These are phyloP conservation scores for Trissolcus brochymenae DNA, from an alignment of 2,888 invertebrate genomes.

Conservation along the genomic window DNA sequence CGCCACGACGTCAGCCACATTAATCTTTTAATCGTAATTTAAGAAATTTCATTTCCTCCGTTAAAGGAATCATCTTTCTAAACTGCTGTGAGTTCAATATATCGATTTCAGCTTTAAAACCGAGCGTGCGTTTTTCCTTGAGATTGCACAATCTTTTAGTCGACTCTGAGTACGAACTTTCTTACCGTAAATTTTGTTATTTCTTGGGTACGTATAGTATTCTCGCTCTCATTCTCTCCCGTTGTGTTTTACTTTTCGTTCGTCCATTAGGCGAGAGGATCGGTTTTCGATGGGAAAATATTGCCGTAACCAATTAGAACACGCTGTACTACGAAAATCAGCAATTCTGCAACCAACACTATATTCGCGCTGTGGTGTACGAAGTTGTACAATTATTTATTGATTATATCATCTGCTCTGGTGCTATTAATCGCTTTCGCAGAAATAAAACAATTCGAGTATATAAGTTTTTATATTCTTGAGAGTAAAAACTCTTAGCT, in stretches of 20 bases:
- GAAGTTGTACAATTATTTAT: constrained; percentile 25
- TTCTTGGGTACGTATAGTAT: constrained; percentile 41
- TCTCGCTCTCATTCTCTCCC: constrained; percentile 28
- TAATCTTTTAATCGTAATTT: constrained; percentile 53
- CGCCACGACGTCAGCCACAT: constrained; percentile 28
- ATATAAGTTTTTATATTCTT: not conserved
- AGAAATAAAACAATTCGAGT: not conserved
- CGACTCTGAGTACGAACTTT: constrained; percentile 56
- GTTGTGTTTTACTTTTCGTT: constrained; percentile 31
- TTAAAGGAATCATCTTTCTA: constrained; percentile 37
- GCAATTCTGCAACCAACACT: constrained; percentile 35
- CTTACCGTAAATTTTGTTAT: constrained; percentile 57
- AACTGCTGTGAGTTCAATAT: constrained; percentile 44
- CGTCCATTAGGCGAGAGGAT: constrained; percentile 57
- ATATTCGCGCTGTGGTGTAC: constrained; percentile 19
- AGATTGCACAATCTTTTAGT: constrained; percentile 60
- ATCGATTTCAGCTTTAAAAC: constrained; percentile 55
- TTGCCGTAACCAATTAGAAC: constrained; percentile 61
- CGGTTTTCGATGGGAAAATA: constrained; percentile 62
- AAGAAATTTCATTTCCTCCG: constrained; percentile 48
- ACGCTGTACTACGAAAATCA: constrained; percentile 32
- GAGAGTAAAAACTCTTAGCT: too few relatives aligned
- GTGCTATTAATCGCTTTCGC: too few relatives aligned
- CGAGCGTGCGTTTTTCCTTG: constrained; percentile 55
- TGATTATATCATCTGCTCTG: constrained; percentile 21